Base-by-base conservation (phyloP, 2,888 invertebrate species). In the Pemphredon lugubris region DNA sequence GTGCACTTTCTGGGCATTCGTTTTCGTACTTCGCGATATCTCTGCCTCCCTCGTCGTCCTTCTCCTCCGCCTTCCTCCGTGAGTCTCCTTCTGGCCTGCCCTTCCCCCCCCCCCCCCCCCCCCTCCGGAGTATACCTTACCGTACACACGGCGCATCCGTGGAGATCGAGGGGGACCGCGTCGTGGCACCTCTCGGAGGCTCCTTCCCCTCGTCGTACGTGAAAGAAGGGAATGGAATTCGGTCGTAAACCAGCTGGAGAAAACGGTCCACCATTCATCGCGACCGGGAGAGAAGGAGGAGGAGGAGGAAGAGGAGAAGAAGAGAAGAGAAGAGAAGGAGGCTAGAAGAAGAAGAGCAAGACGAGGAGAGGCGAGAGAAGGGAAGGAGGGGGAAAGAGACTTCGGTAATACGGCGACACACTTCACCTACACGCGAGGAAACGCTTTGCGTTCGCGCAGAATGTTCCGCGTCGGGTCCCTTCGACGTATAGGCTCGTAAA, bases 1-100 rank as follows among this genome's bases (percentile, higher is more conserved):
- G 18, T 63, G 59, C 66, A 47, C 73, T 67, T 77, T 73, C 73
- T 42, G 73, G 65, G 69, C 75, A 67, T 81, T 80, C 78, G 73
- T 82, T 83, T 77, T 80, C 81, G 73, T 80, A 64, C 73, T 69
- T 73, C 73, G 75, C 78, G 75, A 79, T 81, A 71, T 74, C 57
- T 21, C 57, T 21, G 16, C 59, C 39, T 47, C 34, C 26, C 14
- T 11, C 11, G 13, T 5, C 34, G 30, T 47, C 44, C 51, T 16
- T 13, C 47, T 16, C 37, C 42, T 32, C 16, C 40, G 26, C 53
- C 40, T 16, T 71, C 61, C 44, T 69, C 20, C 45, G 20, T 21
- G 7, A 30, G 30, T 44, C 9, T 42, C n/a, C 20, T 42, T 42
- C 18, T n/a, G 16, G 1, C 16, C 16, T 18, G 2, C 16, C 11